Evolutionary conservation across 2,888 invertebrate genomes (phyloP).

Genomic region (Sphinx pinastri): DNA sequence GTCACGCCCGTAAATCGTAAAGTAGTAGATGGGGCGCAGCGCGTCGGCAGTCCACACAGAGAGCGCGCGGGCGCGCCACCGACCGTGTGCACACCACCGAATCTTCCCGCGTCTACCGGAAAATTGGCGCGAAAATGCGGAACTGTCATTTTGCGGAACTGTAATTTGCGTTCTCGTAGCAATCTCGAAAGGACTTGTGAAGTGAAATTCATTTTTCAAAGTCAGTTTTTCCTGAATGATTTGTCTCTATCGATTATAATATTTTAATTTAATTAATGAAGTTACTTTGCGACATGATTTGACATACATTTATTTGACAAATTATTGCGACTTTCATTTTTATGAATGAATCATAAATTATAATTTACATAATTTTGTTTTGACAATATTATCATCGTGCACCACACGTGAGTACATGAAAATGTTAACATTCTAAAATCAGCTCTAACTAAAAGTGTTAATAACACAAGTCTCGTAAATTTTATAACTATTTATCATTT

Average conservation of each 20-base stretch:
- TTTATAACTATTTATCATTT: constrained; percentile 31
- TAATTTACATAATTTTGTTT: not conserved
- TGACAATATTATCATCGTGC: not conserved
- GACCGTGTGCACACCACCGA: constrained; percentile 51
- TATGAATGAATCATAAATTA: not conserved
- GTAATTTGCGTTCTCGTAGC: constrained; percentile 45
- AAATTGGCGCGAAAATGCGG: constrained; percentile 82
- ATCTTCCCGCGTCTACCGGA: constrained; percentile 66
- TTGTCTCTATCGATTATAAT: not conserved
- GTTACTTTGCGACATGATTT: no score
- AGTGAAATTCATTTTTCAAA: constrained; percentile 37
- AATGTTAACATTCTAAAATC: not conserved
- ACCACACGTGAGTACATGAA: constrained; percentile 16
- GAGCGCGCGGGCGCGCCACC: constrained; percentile 68
- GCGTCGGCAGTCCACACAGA: constrained; percentile 63
- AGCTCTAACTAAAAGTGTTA: not conserved
- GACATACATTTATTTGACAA: not conserved
- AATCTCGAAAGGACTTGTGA: constrained; percentile 45
- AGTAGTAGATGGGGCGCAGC: constrained; percentile 67
- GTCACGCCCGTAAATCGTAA: constrained; percentile 76
- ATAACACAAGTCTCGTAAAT: constrained; percentile 10
- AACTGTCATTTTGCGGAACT: constrained; percentile 70
- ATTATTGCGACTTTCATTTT: not conserved
- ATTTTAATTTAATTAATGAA: not conserved
- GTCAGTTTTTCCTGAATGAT: constrained; percentile 22